Base-by-base conservation (phyloP, 2,888 invertebrate genomes). In the Tholera decimalis region DNA sequence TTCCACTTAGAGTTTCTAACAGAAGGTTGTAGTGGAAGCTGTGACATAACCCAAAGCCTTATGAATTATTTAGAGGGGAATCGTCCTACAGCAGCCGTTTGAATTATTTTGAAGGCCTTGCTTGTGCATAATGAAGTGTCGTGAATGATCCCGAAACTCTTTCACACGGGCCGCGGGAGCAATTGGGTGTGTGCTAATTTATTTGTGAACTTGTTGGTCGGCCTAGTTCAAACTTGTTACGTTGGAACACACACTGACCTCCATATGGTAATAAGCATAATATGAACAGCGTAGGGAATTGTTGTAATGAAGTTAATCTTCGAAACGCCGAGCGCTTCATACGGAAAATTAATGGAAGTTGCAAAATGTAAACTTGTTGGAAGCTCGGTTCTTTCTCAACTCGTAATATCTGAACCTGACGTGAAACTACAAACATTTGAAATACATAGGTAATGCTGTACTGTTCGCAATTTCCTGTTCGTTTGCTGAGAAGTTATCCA, bases 41-140 rank as follows among this genome's bases (percentile, higher is more conserved):
- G 91, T 85, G 89, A 88, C 88, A 87, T 87, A 83, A 86, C 87
- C 86, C 83, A 83, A 87, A 84, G 82, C 82, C 86, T 91, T 86
- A 93, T 94, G 91, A 93, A 94, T 93, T 92, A 94, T 93, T 92
- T 88, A 93, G 83, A 87, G 85, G 86, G 85, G 84, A 88, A 85
- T 86, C 86, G 86, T 86, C 90, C 89, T 88, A 85, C 79, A 88
- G 88, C 87, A 88, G 89, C 87, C 88, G 89, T 92, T 91, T 91
- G 89, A 92, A 92, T 93, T 93, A 92, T 92, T 92, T 93, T 90
- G 90, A 89, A 88, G 88, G 84, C 85, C 87, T 89, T 84, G 80
- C 85, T 89, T 86, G 85, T 88, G 89, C 89, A 91, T 92, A 91
- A 92, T 91, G 90, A 92, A 90, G 86, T 85, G 83, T 66, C 70